Conservation (phyloP, 2,797 vertebrate genomes). For the Orientallactaga sibirica region DNA sequence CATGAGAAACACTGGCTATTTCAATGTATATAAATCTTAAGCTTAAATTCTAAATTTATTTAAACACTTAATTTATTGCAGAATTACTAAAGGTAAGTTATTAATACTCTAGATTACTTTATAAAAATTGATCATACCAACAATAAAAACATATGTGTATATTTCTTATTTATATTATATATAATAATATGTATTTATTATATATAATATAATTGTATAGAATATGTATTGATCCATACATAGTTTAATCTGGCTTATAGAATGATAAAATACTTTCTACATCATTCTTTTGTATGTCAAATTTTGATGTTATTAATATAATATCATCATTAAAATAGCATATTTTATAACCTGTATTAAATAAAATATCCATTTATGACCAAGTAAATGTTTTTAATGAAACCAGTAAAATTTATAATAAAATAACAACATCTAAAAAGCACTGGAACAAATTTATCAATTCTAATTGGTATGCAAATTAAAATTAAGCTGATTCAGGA, state of each 20-base stretch:
- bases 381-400: slow-evolving; percentile 40
- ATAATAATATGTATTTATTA: too few species aligned
- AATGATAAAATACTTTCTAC: not conserved
- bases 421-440: slow-evolving; percentile 61
- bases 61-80: slow-evolving; percentile 43
- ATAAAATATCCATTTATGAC: slow-evolving; percentile 60
- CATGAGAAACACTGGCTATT: slow-evolving; percentile 43
- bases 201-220: not conserved
- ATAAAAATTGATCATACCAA: slow-evolving; percentile 21
- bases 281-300: not conserved
- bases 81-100: slow-evolving; percentile 26
- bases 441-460: slow-evolving; percentile 78
- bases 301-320: not conserved
- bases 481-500: slow-evolving; percentile 87
- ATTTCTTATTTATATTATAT: too few species aligned
- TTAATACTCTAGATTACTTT: not conserved
- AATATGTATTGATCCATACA: not conserved
- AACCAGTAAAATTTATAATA: slow-evolving; percentile 61
- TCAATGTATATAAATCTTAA: slow-evolving; percentile 4
- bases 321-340: slow-evolving; percentile 9
- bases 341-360: not conserved
- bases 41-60: not conserved
- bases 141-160: not conserved
- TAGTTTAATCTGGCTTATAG: not conserved
- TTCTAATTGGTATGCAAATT: slow-evolving; percentile 85